A percentile compares a stretch with the other conserved stretches of the same genome.
Conservation (phyloP, 2,888 invertebrate genomes). For the Andricus curvator region DNA sequence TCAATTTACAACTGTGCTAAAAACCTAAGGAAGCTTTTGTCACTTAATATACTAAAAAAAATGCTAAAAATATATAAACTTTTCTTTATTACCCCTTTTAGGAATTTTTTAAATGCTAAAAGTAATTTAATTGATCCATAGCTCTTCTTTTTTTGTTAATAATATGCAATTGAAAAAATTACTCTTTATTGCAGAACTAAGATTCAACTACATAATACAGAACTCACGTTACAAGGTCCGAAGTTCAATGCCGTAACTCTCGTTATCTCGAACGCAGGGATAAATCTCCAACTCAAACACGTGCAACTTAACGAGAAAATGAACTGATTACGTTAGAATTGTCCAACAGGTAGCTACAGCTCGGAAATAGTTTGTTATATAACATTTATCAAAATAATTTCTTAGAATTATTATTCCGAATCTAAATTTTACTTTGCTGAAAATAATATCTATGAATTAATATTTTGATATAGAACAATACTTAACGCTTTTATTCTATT, state of each 20-base stretch:
- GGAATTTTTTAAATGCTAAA: neutral
- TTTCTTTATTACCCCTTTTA: neutral
- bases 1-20: neutral
- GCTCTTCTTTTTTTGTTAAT: neutral
- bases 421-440: neutral
- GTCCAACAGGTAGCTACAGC: slow-evolving; percentile 4
- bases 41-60: neutral
- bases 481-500: neutral
- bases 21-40: neutral
- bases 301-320: slow-evolving; percentile 29
- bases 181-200: slow-evolving; percentile 10
- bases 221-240: slow-evolving; percentile 55
- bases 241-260: slow-evolving; percentile 61
- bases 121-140: neutral
- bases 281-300: slow-evolving; percentile 39
- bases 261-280: slow-evolving; percentile 36
- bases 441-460: neutral
- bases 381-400: neutral
- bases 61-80: neutral
- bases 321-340: slow-evolving; percentile 20
- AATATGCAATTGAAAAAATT: neutral
- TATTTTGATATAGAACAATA: too few species aligned
- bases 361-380: neutral
- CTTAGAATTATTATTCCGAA: neutral
- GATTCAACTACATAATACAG: slow-evolving; percentile 46